These are phyloP conservation scores for Nemotelus pantherinus DNA, from an alignment of 2,888 invertebrate species.

Conservation along the genomic window DNA sequence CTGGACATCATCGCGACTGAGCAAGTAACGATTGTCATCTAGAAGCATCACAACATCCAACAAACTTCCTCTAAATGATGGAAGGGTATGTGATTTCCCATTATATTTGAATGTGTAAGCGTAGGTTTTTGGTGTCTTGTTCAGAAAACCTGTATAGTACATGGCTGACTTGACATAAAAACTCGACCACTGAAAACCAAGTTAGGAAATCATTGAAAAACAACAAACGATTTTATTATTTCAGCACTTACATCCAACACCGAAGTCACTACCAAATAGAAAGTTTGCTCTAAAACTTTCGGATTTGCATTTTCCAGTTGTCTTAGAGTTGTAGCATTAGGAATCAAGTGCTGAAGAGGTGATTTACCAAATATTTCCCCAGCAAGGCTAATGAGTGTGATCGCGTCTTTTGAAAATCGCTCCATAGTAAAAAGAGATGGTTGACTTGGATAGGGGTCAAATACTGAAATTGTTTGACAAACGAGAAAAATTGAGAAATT, in stretches of 20 bases:
- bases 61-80: constrained; percentile 54
- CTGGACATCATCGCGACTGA: constrained; percentile 53
- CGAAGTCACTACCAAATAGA: constrained; percentile 26
- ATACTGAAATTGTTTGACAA: background rate
- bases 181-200: constrained; percentile 26
- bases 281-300: background rate
- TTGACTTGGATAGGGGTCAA: constrained; percentile 5
- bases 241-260: constrained; percentile 32
- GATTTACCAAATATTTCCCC: constrained; percentile 13
- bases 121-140: constrained; percentile 55
- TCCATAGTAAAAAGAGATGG: constrained; percentile 2
- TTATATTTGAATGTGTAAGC: constrained; percentile 62
- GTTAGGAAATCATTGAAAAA: background rate
- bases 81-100: constrained; percentile 52
- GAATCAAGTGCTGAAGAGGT: background rate
- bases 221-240: background rate
- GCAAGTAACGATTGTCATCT: constrained; percentile 55
- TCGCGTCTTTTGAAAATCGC: constrained; percentile 13
- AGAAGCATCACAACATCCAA: constrained; percentile 54
- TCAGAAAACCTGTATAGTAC: constrained; percentile 18
- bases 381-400: background rate
- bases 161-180: constrained; percentile 32
- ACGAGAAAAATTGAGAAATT: background rate
- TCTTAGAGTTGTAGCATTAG: constrained; percentile 7
- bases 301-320: constrained; percentile 12